Percentiles rank a stretch among this genome's conserved stretches.
Evolutionary conservation across 1,140 invertebrate genomes (phyloP).

Genomic region (Akabosia matsudoensis): DNA sequence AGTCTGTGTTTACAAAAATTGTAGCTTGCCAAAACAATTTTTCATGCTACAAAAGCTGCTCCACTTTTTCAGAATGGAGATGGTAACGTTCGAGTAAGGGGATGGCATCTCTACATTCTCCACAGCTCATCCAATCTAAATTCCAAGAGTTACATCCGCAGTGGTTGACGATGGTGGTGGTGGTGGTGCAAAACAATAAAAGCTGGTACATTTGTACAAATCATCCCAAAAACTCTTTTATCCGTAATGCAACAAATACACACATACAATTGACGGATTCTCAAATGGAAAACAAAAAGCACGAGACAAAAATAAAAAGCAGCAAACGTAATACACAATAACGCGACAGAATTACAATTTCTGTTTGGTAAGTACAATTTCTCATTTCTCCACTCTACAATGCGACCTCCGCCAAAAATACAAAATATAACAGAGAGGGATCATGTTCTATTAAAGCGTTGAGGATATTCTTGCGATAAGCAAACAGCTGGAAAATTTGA

Average conservation of each 20-base stretch:
- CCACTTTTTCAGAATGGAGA: too few relatives aligned
- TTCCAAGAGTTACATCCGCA: background rate
- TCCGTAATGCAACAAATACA: too few relatives aligned
- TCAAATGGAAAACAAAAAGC: background rate
- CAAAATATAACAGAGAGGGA: background rate
- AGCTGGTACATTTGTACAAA: background rate
- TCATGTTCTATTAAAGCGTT: background rate
- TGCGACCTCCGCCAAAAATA: too few relatives aligned
- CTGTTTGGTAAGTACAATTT: slow-evolving; percentile 17
- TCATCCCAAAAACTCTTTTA: background rate
- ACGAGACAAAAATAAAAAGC: background rate
- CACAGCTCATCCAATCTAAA: slow-evolving; percentile 3
- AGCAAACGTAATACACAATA: background rate
- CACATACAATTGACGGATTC: background rate
- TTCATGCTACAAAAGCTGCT: too few relatives aligned
- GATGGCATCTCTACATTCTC: slow-evolving; percentile 3
- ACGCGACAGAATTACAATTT: slow-evolving; percentile 18
- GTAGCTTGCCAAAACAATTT: slow-evolving; percentile 7
- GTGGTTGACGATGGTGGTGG: background rate
- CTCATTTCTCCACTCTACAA: background rate
- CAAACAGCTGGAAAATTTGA: slow-evolving; percentile 25
- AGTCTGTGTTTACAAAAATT: background rate
- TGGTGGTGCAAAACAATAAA: background rate
- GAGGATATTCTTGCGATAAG: background rate
- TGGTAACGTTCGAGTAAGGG: slow-evolving; percentile 13